These are phyloP conservation scores for Rhyacichthys aspro DNA, from an alignment of 2,797 vertebrate species.

Conservation along the genomic window DNA sequence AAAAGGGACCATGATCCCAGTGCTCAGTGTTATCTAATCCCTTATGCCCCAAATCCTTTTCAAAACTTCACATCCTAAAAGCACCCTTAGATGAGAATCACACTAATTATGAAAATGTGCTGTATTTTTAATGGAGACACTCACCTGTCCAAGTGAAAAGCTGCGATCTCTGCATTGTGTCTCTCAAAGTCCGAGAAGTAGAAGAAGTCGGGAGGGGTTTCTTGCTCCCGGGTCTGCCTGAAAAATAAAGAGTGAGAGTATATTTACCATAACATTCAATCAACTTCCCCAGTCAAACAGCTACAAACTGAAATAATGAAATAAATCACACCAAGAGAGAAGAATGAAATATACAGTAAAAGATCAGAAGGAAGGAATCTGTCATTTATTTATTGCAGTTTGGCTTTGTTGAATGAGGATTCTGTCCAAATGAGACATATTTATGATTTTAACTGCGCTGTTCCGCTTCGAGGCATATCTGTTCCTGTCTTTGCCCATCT, in stretches of 20 bases:
- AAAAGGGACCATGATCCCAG: conserved; percentile 45
- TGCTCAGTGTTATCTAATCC: conserved; percentile 52
- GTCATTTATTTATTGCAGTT: too few species aligned
- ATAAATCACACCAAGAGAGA: too few species aligned
- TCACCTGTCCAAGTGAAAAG: conserved; percentile 98
- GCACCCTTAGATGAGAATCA: not conserved
- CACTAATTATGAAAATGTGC: conserved; percentile 7
- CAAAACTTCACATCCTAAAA: conserved; percentile 42
- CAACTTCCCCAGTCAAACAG: too few species aligned
- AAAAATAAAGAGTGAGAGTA: conserved; percentile 31
- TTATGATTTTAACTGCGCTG: not conserved
- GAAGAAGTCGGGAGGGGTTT: conserved; percentile 96
- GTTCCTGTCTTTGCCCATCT: conserved; percentile 18
- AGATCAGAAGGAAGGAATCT: too few species aligned
- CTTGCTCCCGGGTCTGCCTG: conserved; percentile 94
- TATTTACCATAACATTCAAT: not conserved
- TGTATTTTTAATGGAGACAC: conserved; percentile 34
- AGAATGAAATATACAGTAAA: too few species aligned
- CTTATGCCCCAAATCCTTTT: conserved; percentile 53
- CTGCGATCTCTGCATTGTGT: conserved; percentile 95
- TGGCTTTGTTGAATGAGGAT: too few species aligned
- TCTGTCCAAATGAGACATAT: not conserved
- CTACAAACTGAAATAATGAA: too few species aligned
- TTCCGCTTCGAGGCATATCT: conserved; percentile 18
- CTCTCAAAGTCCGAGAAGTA: conserved; percentile 98